Percentiles rank a stretch among this genome's conserved stretches.
Conservation (phyloP, 1,140 invertebrate species). For the Halictus rubicundus region DNA sequence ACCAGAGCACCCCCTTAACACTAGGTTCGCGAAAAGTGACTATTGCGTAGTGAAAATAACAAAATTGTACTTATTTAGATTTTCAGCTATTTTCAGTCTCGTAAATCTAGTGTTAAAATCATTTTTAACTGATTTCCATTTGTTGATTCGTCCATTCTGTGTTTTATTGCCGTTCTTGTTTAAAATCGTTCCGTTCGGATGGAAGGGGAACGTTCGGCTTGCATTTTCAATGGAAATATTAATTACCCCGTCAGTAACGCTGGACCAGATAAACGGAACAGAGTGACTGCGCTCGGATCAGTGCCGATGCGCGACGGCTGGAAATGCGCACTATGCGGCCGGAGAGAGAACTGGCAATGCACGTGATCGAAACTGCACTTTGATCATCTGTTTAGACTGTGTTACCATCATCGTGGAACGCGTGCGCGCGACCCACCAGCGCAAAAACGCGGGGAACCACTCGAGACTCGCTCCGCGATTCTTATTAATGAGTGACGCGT, state of each 20-base stretch:
- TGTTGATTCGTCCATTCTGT: too few species aligned
- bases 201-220: too few species aligned
- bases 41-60: too few species aligned
- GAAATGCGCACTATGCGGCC: slow-evolving; percentile 30
- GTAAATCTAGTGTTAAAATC: too few species aligned
- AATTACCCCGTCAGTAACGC: slow-evolving; percentile 1
- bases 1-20: too few species aligned
- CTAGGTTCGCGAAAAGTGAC: too few species aligned
- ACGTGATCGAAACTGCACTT: slow-evolving; percentile 56
- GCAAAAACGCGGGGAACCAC: slow-evolving; percentile 4
- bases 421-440: background rate
- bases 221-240: too few species aligned
- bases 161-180: too few species aligned
- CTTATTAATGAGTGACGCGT: background rate
- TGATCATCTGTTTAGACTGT: slow-evolving; percentile 52
- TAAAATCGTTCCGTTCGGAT: too few species aligned
- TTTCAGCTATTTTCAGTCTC: too few species aligned
- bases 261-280: background rate
- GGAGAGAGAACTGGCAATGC: slow-evolving; percentile 41
- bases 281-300: background rate
- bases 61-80: too few species aligned
- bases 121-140: too few species aligned
- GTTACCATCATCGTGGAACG: slow-evolving; percentile 22
- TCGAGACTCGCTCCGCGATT: background rate
- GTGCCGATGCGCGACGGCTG: background rate